Conservation (phyloP, 2,888 invertebrate genomes). For the Oeneis ivallda region DNA sequence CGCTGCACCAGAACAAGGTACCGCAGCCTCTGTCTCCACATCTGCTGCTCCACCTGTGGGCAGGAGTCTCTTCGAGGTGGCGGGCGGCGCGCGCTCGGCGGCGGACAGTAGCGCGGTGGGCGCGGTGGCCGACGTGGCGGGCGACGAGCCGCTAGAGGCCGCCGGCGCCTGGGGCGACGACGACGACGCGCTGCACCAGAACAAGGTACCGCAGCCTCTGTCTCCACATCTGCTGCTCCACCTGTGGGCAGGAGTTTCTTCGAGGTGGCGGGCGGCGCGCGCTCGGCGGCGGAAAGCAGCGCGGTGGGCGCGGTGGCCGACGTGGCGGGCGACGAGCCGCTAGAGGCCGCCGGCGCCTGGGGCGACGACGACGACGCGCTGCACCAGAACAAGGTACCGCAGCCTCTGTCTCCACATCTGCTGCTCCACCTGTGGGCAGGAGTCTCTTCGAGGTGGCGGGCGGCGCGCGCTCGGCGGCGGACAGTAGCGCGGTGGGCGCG, state of each 20-base stretch:
- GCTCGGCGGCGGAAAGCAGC: constrained; percentile 71
- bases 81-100: constrained; percentile 58
- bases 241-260: no score
- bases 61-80: no score
- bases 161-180: constrained; percentile 89
- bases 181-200: constrained; percentile 71
- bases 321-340: constrained; percentile 88
- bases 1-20: constrained; percentile 53
- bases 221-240: no score
- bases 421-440: no score
- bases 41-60: no score
- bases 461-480: constrained; percentile 62
- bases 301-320: constrained; percentile 67
- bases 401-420: no score
- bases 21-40: no score
- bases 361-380: constrained; percentile 84
- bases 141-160: constrained; percentile 92
- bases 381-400: constrained; percentile 53
- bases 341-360: constrained; percentile 90
- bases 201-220: no score
- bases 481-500: constrained; percentile 71
- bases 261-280: constrained; percentile 45
- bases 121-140: constrained; percentile 71
- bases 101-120: constrained; percentile 73
- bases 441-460: constrained; percentile 37